A percentile compares a stretch with the other conserved stretches of the same genome.
Evolutionary conservation across 2,888 invertebrate species (phyloP).

Genomic region (Tipula helvola): DNA sequence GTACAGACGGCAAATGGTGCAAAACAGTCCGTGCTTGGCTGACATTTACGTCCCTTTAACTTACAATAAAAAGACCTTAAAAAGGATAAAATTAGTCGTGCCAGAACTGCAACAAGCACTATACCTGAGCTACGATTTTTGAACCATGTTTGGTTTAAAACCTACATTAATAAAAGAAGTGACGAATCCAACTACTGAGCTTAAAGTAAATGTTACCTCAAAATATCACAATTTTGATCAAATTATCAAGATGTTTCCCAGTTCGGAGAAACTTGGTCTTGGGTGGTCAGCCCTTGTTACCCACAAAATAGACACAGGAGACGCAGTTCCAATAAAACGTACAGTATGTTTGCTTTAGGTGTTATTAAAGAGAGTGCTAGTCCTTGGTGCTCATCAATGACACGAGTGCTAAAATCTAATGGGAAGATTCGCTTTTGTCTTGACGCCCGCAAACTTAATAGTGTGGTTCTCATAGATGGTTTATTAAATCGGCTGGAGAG

Average conservation of each 20-base stretch:
- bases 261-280: background rate
- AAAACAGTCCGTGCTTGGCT: no score
- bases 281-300: background rate
- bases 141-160: background rate
- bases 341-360: background rate
- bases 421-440: background rate
- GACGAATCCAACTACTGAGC: background rate
- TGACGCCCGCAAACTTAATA: background rate
- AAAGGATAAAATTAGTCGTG: background rate
- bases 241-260: no score
- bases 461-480: background rate
- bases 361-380: no score
- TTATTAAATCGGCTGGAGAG: background rate
- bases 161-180: background rate
- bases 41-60: no score
- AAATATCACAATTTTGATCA: background rate
- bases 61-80: background rate
- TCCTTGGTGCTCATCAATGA: background rate
- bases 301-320: background rate
- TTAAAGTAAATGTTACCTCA: background rate
- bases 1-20: no score
- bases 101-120: no score
- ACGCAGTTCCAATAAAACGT: background rate
- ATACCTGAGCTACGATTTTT: background rate
- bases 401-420: background rate